Conservation (phyloP, 2,797 vertebrate species). For the Gadopsis marmoratus region DNA sequence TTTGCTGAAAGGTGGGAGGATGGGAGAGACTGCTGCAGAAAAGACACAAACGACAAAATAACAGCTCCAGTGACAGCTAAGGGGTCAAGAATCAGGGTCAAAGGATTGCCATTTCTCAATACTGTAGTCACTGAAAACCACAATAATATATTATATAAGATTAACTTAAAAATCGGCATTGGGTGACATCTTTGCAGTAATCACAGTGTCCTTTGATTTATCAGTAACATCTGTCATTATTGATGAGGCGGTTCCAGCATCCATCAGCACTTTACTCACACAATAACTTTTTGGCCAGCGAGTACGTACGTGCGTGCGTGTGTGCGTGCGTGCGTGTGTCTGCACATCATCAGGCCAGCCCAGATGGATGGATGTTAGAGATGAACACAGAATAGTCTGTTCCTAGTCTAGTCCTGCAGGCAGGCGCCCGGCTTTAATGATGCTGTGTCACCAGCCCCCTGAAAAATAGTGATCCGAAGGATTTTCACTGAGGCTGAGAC, state of each 20-base stretch:
- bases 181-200: conserved; percentile 59
- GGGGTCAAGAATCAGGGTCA: conserved; percentile 49
- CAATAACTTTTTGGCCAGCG: conserved; percentile 62
- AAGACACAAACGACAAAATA: conserved; percentile 37
- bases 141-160: conserved; percentile 45
- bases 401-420: conserved; percentile 69
- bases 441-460: conserved; percentile 61
- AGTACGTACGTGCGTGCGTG: too few relatives aligned
- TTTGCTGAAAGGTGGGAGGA: background rate
- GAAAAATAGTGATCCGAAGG: conserved; percentile 57
- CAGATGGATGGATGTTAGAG: conserved; percentile 65
- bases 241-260: conserved; percentile 60
- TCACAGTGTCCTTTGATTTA: conserved; percentile 66
- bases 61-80: conserved; percentile 28
- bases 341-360: conserved; percentile 51
- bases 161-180: conserved; percentile 51
- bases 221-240: conserved; percentile 66
- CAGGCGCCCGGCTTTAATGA: conserved; percentile 53
- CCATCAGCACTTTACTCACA: conserved; percentile 70
- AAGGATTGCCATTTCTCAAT: conserved; percentile 60
- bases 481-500: conserved; percentile 40
- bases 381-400: conserved; percentile 56
- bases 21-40: background rate
- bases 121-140: conserved; percentile 36
- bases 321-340: conserved; percentile 8